These are phyloP conservation scores for Oncorhynchus mykiss DNA, from an alignment of 2,113 vertebrate genomes.

Conservation along the genomic window DNA sequence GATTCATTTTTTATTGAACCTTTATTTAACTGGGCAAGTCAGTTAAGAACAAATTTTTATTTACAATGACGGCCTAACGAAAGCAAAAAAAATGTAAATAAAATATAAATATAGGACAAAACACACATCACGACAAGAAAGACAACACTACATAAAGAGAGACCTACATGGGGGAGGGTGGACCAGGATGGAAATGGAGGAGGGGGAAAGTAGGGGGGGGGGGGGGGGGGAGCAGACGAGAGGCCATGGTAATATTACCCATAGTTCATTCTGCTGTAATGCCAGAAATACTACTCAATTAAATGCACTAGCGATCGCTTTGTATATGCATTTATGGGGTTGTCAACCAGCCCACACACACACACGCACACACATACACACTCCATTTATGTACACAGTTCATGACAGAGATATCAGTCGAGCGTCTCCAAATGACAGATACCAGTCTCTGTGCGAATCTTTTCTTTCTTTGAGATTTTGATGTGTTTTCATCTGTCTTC, in stretches of 20 bases:
- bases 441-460: conserved; percentile 18
- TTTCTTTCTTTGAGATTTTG: conserved; percentile 46
- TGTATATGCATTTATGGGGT: not conserved
- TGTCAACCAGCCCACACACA: not conserved
- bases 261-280: not conserved
- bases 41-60: too few species aligned
- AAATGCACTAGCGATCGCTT: not conserved
- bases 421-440: conserved; percentile 39
- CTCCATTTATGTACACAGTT: not conserved
- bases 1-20: too few species aligned
- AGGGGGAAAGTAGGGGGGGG: not conserved
- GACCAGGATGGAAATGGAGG: not conserved
- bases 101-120: too few species aligned
- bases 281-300: not conserved
- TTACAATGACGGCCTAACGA: too few species aligned
- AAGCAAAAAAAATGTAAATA: too few species aligned
- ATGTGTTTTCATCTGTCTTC: conserved; percentile 58
- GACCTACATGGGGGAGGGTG: not conserved
- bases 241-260: not conserved
- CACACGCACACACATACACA: not conserved
- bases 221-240: not conserved
- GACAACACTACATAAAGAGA: too few species aligned
- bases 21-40: too few species aligned
- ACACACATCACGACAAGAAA: too few species aligned
- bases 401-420: conserved; percentile 23